These are phyloP conservation scores for Actinernus sp. DNA, from an alignment of 92 coral and sea anemone species.

Conservation along the genomic window DNA sequence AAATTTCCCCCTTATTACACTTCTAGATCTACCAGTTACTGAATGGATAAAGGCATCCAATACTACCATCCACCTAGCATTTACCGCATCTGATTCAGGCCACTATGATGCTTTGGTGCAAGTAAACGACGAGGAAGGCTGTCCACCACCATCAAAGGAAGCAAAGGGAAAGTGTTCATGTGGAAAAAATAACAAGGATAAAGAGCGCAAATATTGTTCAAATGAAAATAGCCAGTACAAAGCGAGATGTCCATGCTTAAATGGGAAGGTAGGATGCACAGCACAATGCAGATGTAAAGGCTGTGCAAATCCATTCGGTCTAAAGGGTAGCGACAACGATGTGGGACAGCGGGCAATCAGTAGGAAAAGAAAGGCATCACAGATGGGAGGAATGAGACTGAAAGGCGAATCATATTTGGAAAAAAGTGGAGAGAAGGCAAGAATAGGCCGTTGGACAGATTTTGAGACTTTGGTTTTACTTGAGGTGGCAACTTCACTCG, in stretches of 20 bases:
- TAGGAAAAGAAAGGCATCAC: constrained; percentile 2
- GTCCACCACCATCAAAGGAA: neutral
- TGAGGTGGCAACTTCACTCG: too few species aligned
- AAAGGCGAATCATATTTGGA: too few species aligned
- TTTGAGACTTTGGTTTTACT: too few species aligned
- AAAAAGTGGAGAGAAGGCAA: too few species aligned
- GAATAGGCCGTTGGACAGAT: too few species aligned
- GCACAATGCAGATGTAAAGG: constrained; percentile 5
- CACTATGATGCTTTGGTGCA: constrained; percentile 4
- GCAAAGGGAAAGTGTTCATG: too few species aligned
- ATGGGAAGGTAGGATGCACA: too few species aligned
- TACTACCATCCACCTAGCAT: constrained; percentile 4
- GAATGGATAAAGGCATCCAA: neutral
- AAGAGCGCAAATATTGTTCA: too few species aligned
- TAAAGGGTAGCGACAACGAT: neutral
- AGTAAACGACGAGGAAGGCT: neutral
- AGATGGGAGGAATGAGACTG: too few species aligned
- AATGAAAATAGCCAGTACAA: too few species aligned
- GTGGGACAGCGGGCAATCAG: neutral
- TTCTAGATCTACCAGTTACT: constrained; percentile 13
- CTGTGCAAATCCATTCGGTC: constrained; percentile 21
- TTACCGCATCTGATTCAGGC: constrained; percentile 9
- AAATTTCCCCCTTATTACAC: constrained; percentile 18
- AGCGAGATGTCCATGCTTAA: too few species aligned
- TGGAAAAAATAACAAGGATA: too few species aligned